A percentile compares a stretch with the other conserved stretches of the same genome.
These are phyloP conservation scores for Hassar affinis DNA, from an alignment of 2,113 vertebrate genomes.

Conservation along the genomic window DNA sequence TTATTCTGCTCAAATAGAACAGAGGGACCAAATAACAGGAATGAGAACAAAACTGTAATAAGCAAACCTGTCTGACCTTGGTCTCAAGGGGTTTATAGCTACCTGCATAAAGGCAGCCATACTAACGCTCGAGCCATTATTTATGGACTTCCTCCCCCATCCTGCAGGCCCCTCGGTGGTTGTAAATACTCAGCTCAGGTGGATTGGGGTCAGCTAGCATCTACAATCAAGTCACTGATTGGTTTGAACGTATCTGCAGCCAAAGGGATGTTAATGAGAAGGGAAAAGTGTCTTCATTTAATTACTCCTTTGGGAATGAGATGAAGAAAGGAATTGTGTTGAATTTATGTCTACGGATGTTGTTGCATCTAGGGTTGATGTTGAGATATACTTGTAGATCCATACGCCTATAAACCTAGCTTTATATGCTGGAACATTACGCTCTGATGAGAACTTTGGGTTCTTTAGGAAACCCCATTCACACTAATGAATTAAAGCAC, in stretches of 20 bases:
- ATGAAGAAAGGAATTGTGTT: neutral
- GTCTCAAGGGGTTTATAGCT: neutral
- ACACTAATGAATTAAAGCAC: neutral
- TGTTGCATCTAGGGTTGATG: neutral
- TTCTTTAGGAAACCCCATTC: neutral
- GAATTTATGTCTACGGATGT: neutral
- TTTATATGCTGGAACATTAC: neutral
- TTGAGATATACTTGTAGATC: neutral
- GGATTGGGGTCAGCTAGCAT: conserved; percentile 5
- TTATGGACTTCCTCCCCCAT: conserved; percentile 8
- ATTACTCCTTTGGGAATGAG: neutral
- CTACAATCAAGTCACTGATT: neutral
- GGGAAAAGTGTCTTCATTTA: neutral
- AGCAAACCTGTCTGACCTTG: neutral
- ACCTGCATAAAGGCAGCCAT: neutral
- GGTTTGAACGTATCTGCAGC: neutral
- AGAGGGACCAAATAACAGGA: neutral
- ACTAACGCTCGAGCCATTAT: neutral
- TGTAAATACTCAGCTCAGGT: conserved; percentile 17
- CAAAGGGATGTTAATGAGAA: neutral
- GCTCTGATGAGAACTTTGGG: neutral
- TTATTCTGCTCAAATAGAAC: neutral
- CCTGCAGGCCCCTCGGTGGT: neutral
- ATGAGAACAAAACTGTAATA: neutral
- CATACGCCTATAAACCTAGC: neutral